These are phyloP conservation scores for Spisula subtruncata DNA, from an alignment of 2,888 invertebrate genomes.

Conservation along the genomic window DNA sequence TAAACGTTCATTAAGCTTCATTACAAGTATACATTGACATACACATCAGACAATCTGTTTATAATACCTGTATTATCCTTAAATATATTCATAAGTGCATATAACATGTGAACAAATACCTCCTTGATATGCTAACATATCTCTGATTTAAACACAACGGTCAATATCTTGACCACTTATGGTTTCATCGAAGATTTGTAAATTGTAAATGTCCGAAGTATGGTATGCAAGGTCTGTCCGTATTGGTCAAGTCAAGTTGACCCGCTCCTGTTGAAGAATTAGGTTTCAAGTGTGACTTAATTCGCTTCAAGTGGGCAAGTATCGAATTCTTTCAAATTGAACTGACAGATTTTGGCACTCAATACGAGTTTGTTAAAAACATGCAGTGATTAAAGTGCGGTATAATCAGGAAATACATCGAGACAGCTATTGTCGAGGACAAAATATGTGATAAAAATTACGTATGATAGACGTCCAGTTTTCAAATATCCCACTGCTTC, in stretches of 20 bases:
- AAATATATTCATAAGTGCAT: conserved; percentile 27
- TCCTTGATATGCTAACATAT: not conserved
- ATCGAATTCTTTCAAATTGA: conserved; percentile 7
- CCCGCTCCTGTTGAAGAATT: conserved; percentile 7
- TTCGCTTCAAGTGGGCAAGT: conserved; percentile 16
- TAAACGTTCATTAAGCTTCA: not conserved
- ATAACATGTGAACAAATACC: conserved; percentile 1
- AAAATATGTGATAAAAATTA: not conserved
- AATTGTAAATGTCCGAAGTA: not conserved
- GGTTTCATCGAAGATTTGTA: not conserved
- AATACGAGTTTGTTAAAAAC: not conserved
- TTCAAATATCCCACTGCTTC: not conserved
- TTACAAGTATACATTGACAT: not conserved
- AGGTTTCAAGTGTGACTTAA: conserved; percentile 12
- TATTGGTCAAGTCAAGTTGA: conserved; percentile 20
- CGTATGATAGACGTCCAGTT: not conserved
- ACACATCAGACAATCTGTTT: not conserved
- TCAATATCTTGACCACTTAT: conserved; percentile 6
- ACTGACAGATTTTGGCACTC: not conserved
- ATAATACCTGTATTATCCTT: not conserved
- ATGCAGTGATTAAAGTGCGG: not conserved
- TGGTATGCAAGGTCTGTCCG: not conserved
- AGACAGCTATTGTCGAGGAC: not conserved
- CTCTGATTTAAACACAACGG: not conserved
- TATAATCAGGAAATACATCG: not conserved